These are phyloP conservation scores for Megalops atlanticus DNA, from an alignment of 2,113 vertebrate genomes.

Conservation along the genomic window DNA sequence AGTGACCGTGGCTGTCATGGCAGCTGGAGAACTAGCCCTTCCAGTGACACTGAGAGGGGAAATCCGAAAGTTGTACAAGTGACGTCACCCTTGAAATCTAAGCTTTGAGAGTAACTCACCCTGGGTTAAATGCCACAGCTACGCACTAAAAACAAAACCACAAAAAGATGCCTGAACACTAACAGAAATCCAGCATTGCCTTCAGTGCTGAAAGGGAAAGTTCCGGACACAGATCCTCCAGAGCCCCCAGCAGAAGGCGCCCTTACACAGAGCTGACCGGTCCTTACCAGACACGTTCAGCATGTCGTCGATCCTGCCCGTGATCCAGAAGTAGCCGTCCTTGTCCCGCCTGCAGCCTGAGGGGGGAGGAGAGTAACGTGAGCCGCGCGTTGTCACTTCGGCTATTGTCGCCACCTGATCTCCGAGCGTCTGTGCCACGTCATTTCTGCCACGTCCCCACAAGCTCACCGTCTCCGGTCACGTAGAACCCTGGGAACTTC, in stretches of 20 bases:
- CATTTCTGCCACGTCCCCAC: not conserved
- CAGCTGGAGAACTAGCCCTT: too few relatives aligned
- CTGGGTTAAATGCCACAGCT: too few relatives aligned
- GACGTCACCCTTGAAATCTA: not conserved
- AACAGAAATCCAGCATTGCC: not conserved
- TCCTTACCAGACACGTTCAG: slow-evolving; percentile 77
- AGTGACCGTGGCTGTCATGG: too few relatives aligned
- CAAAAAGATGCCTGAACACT: too few relatives aligned
- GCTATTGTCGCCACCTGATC: slow-evolving; percentile 1
- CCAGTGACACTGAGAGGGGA: too few relatives aligned
- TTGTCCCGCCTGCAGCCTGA: slow-evolving; percentile 76
- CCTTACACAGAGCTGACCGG: not conserved
- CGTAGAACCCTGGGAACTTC: slow-evolving; percentile 78
- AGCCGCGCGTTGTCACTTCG: not conserved
- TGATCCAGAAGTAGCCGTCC: slow-evolving; percentile 83
- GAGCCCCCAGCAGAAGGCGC: slow-evolving; percentile 6
- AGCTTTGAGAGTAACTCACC: not conserved
- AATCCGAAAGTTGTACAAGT: not conserved
- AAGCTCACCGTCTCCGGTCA: slow-evolving; percentile 76
- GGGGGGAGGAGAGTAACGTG: slow-evolving; percentile 28
- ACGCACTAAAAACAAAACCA: too few relatives aligned
- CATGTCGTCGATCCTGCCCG: slow-evolving; percentile 81
- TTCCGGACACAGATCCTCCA: not conserved
- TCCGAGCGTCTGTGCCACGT: not conserved
- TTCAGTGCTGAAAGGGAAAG: not conserved